phyloP scores from a whole-genome alignment of 2,797 vertebrate species.

The Pogonophryne albipinna region DNA sequence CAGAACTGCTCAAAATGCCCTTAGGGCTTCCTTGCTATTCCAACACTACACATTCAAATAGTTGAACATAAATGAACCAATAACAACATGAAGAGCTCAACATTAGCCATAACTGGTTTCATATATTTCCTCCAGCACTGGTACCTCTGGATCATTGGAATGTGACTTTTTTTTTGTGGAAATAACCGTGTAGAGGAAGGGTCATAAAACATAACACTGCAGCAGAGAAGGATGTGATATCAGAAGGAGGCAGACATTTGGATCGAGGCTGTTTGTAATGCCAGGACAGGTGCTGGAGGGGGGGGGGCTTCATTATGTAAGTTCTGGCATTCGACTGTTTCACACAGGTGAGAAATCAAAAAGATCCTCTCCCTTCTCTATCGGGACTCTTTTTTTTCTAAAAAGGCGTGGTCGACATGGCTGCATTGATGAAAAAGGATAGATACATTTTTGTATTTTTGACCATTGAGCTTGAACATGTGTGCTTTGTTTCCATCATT shows the following conservation, averaged over 20 bases:
- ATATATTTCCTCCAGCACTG: too few relatives aligned
- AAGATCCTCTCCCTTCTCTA: constrained; percentile 9
- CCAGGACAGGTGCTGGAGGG: constrained; percentile 11
- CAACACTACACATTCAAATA: accelerated
- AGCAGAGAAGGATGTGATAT: constrained; percentile 12
- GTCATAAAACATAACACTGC: constrained; percentile 10
- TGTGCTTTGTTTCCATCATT: not conserved
- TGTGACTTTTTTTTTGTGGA: not conserved
- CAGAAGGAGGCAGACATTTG: constrained; percentile 1
- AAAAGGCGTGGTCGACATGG: not conserved
- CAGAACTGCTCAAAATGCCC: constrained; percentile 1
- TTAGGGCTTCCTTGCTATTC: not conserved
- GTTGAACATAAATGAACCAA: not conserved
- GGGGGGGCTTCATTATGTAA: constrained; percentile 45
- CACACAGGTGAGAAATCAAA: constrained; percentile 23
- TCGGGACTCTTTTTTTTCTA: not conserved
- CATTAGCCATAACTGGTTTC: not conserved
- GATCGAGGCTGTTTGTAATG: constrained; percentile 26
- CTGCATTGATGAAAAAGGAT: not conserved
- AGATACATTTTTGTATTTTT: not conserved
- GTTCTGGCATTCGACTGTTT: constrained; percentile 29
- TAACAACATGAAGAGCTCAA: not conserved
- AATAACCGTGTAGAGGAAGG: not conserved
- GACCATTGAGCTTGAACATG: not conserved
- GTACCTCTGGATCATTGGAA: not conserved